These are phyloP conservation scores for Sebastes taczanowskii DNA, from an alignment of 2,797 vertebrate genomes.

Conservation along the genomic window DNA sequence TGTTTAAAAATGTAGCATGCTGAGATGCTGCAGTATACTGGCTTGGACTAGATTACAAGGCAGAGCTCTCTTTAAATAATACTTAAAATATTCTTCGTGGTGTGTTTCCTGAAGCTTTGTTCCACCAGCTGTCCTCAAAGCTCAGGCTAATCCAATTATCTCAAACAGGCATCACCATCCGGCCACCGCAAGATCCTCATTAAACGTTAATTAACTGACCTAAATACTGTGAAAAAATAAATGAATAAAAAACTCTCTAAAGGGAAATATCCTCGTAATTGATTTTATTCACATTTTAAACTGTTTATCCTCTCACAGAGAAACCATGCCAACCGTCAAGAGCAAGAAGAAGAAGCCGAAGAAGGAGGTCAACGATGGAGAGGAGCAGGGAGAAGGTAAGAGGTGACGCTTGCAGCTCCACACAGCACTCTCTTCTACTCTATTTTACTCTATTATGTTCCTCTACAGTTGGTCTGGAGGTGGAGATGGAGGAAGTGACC, in stretches of 20 bases:
- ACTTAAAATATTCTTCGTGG: background rate
- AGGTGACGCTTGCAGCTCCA: background rate
- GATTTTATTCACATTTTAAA: background rate
- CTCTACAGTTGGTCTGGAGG: constrained; percentile 44
- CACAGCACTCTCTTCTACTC: rapidly evolving
- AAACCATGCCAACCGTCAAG: constrained; percentile 84
- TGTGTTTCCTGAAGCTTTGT: background rate
- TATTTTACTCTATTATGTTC: background rate
- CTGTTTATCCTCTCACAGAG: constrained; percentile 62
- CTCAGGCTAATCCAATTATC: constrained; percentile 42
- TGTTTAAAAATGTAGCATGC: background rate
- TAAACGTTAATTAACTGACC: constrained; percentile 26
- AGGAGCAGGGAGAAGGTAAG: constrained; percentile 78
- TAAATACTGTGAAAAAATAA: background rate
- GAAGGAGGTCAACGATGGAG: constrained; percentile 82
- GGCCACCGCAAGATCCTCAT: background rate
- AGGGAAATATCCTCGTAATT: background rate
- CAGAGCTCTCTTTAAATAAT: background rate
- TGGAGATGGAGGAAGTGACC: constrained; percentile 72
- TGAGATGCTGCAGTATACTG: background rate
- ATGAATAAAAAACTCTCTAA: background rate
- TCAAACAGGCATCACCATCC: constrained; percentile 3
- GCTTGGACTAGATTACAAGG: background rate
- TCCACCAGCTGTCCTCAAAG: constrained; percentile 18
- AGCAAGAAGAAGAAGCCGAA: constrained; percentile 91